A percentile compares a stretch with the other conserved stretches of the same genome.
Conservation (phyloP, 2,888 invertebrate genomes). For the Ligdia adustata region DNA sequence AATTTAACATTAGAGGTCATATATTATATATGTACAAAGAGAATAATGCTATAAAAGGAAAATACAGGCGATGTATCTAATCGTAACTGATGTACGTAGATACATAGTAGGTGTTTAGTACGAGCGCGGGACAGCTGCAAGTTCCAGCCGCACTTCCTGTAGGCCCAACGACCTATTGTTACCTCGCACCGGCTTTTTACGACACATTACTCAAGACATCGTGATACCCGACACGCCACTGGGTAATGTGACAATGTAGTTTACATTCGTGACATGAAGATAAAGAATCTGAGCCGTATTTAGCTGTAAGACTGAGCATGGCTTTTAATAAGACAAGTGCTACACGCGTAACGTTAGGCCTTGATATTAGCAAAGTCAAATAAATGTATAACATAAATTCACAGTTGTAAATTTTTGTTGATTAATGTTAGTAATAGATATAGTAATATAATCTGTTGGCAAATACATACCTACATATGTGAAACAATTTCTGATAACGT, state of each 20-base stretch:
- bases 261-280: slow-evolving; percentile 47
- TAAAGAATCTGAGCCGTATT: slow-evolving; percentile 33
- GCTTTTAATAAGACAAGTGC: slow-evolving; percentile 20
- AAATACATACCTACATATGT: slow-evolving; percentile 1
- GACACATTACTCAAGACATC: slow-evolving; percentile 53
- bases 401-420: neutral
- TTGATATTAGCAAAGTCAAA: slow-evolving; percentile 21
- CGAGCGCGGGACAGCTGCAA: slow-evolving; percentile 59
- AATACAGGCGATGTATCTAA: slow-evolving; percentile 17
- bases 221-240: slow-evolving; percentile 41
- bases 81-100: slow-evolving; percentile 23
- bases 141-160: slow-evolving; percentile 71
- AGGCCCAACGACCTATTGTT: slow-evolving; percentile 71
- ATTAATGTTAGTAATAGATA: neutral
- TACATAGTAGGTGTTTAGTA: slow-evolving; percentile 40
- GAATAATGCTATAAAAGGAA: slow-evolving; percentile 2
- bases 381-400: slow-evolving; percentile 1
- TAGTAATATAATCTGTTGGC: neutral
- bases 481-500: slow-evolving; percentile 5
- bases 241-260: slow-evolving; percentile 45
- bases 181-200: slow-evolving; percentile 58
- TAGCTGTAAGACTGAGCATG: slow-evolving; percentile 20
- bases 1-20: too few species aligned
- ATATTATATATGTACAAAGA: too few species aligned
- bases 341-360: slow-evolving; percentile 19